phyloP scores from a whole-genome alignment of 2,113 vertebrate species.

The Paraplagusia blochii region DNA sequence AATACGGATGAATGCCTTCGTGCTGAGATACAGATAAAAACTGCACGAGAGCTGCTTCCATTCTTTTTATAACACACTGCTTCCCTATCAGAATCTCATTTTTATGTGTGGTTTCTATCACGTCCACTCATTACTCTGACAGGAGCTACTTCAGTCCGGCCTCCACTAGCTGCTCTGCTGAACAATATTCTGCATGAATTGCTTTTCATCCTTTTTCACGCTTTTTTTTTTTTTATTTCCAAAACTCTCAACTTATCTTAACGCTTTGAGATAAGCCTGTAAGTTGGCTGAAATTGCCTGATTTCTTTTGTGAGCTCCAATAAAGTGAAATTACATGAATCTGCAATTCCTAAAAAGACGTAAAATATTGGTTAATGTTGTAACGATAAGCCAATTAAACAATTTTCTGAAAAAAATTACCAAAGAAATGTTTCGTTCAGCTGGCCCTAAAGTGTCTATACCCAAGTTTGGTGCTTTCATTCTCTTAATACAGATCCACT shows the following conservation, averaged over 20 bases:
- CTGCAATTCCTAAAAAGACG: neutral
- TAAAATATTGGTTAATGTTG: neutral
- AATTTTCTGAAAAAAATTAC: neutral
- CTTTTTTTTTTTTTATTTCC: conserved; percentile 17
- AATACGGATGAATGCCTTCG: conserved; percentile 20
- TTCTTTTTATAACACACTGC: conserved; percentile 9
- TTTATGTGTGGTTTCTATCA: conserved; percentile 50
- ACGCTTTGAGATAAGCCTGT: conserved; percentile 24
- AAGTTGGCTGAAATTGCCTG: neutral
- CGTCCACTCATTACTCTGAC: conserved; percentile 49
- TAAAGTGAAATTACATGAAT: neutral
- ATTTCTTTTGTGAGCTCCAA: conserved; percentile 2
- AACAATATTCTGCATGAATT: conserved; percentile 26
- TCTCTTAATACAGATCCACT: no score
- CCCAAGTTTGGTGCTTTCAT: no score
- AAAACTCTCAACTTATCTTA: conserved; percentile 14
- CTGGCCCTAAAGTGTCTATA: no score
- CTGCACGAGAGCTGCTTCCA: neutral
- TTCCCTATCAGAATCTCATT: conserved; percentile 27
- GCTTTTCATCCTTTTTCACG: conserved; percentile 27
- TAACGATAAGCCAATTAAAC: neutral
- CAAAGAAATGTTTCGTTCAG: no score
- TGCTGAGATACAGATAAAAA: conserved; percentile 20
- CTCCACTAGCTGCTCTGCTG: conserved; percentile 24
- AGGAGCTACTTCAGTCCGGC: conserved; percentile 17